Evolutionary conservation across 2,113 vertebrate genomes (phyloP), one percentile per base, ranked within the genome.

Genomic region (Rhynchomys soricoides): DNA sequence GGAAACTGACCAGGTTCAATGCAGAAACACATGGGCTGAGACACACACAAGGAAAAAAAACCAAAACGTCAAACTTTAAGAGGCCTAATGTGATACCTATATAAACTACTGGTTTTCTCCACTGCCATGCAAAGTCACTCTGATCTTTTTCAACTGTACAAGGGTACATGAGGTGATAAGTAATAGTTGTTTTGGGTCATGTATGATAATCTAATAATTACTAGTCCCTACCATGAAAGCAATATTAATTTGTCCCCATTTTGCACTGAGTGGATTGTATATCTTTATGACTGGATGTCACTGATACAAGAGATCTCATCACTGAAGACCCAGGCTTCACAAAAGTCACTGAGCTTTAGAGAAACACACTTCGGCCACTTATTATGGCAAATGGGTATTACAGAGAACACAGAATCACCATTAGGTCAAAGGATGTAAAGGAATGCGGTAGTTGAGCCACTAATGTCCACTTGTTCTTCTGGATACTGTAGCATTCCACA

Each of bases 221-320:
- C 99, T 98, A 12, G 99, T 99, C 21, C 99, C 98, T 73, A 98
- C 2, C 94, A 99, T 98, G 1, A 99, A 98, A 0, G 99, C 99
- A 91, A 99, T 99, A 95, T 98, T 98, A 86, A 99, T 96, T 87
- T 98, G 97, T 94, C 98, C 98, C 99, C 99, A 99, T 43, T 99
- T 99, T 48, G 99, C 99, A 40, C 98, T 98, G 50, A 98, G 98
- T 15, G 99, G 99, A 92, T 98, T 99, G 97, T 99, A 99, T 62
- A 99, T 99, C 88, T 99, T 99, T 91, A 99, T 98, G 83, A 99
- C 98, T 0, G 99, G 83, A 99, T 99, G 96, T 99, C 99, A 4
- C 99, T 99, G 91, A 99, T 99, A 40, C 99, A 99, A 66, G 99
- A 97, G 88, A 99, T 99, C 97, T 99, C 99, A 79, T 99, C 99